Conservation (phyloP, 2,797 vertebrate genomes). For the Eidolon dupreanum region DNA sequence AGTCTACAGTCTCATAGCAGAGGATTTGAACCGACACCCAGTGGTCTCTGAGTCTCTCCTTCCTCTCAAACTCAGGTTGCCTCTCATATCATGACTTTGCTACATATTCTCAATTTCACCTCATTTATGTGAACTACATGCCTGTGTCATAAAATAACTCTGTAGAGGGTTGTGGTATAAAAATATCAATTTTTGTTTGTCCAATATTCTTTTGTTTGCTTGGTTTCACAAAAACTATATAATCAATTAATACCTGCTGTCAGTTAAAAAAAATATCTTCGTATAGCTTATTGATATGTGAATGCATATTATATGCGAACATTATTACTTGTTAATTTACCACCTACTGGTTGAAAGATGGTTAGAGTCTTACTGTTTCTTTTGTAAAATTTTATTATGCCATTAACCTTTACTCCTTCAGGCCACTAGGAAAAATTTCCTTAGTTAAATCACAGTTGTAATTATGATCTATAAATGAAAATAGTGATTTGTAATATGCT, state of each 20-base stretch:
- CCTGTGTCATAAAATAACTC: neutral
- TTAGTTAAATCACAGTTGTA: slow-evolving; percentile 76
- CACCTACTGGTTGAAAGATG: slow-evolving; percentile 80
- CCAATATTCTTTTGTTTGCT: slow-evolving; percentile 35
- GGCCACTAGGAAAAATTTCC: slow-evolving; percentile 69
- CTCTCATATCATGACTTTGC: neutral
- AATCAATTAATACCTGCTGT: slow-evolving; percentile 64
- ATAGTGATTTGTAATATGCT: slow-evolving; percentile 73
- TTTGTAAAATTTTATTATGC: slow-evolving; percentile 83
- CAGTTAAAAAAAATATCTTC: slow-evolving; percentile 52
- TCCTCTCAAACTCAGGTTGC: neutral
- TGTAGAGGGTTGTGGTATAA: slow-evolving; percentile 60
- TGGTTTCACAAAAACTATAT: neutral
- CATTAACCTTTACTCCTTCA: slow-evolving; percentile 81
- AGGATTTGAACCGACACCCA: neutral
- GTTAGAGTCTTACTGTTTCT: slow-evolving; percentile 78
- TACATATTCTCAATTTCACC: neutral
- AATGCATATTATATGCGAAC: slow-evolving; percentile 75
- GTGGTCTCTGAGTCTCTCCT: neutral
- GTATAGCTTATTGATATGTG: slow-evolving; percentile 75
- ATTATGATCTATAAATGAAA: slow-evolving; percentile 80
- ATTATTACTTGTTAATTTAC: slow-evolving; percentile 85
- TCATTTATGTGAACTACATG: neutral
- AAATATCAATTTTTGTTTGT: slow-evolving; percentile 45
- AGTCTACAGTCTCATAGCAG: neutral